Evolutionary conservation across 2,113 vertebrate genomes (phyloP).

Genomic region (Marcusenius ussheri): DNA sequence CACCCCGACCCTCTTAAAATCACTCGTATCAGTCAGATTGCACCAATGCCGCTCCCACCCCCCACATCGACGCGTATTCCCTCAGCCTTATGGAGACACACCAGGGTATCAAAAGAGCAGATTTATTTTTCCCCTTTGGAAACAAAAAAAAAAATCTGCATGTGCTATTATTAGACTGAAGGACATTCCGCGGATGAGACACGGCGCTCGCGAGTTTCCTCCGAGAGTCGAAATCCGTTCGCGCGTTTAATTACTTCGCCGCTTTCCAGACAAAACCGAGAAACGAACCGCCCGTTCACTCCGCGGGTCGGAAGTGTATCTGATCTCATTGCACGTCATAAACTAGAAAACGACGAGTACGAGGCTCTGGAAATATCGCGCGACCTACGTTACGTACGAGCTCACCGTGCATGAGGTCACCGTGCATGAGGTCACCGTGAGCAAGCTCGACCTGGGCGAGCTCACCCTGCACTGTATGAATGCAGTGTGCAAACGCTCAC

Average conservation of each 20-base stretch:
- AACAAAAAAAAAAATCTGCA: not conserved
- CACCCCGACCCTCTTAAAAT: not conserved
- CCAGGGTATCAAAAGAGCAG: not conserved
- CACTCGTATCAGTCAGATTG: not conserved
- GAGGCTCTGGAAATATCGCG: not conserved
- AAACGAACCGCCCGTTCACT: not conserved
- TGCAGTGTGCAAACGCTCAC: not conserved
- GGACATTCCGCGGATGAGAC: constrained; percentile 16
- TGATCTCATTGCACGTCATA: not conserved
- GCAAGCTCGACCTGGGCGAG: not conserved
- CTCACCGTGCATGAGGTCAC: not conserved
- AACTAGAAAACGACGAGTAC: not conserved
- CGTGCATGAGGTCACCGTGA: not conserved
- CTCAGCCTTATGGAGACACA: not conserved
- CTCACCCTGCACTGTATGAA: not conserved
- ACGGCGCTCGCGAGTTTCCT: not conserved
- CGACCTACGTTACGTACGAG: not conserved
- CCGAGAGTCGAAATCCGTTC: constrained; percentile 3
- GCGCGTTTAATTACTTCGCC: not conserved
- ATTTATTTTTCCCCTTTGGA: not conserved
- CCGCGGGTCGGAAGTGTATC: not conserved
- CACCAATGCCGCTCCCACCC: not conserved
- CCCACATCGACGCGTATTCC: not conserved
- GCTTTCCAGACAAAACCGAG: not conserved
- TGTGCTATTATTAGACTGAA: constrained; percentile 13